phyloP scores from a whole-genome alignment of 1,140 invertebrate genomes.

The Eupeodes corollae region DNA sequence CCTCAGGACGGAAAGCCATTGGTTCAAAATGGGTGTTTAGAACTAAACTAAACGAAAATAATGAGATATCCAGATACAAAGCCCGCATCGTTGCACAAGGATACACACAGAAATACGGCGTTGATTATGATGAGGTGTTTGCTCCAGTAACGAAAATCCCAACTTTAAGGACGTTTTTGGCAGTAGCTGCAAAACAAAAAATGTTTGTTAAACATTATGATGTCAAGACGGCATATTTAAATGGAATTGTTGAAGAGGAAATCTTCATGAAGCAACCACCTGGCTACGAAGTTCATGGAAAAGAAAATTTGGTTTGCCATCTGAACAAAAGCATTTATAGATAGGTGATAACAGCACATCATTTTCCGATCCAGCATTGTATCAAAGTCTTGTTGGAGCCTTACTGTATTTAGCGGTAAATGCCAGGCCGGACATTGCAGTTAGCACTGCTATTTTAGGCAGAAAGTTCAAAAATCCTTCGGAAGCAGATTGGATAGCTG shows the following conservation, averaged over 20 bases:
- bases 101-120: slow-evolving; percentile 10
- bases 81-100: slow-evolving; percentile 31
- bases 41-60: slow-evolving; percentile 7
- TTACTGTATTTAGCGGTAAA: too few species aligned
- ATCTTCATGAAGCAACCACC: slow-evolving; percentile 26
- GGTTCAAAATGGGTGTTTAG: slow-evolving; percentile 16
- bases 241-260: slow-evolving; percentile 34
- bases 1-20: slow-evolving; percentile 8
- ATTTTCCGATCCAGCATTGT: too few species aligned
- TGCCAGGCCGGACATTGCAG: too few species aligned
- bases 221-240: slow-evolving; percentile 34
- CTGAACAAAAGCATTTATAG: too few species aligned
- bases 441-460: too few species aligned
- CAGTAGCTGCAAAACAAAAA: slow-evolving; percentile 7
- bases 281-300: slow-evolving; percentile 4
- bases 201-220: slow-evolving; percentile 18
- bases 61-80: background rate
- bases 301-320: too few species aligned
- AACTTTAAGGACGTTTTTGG: slow-evolving; percentile 16
- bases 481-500: too few species aligned
- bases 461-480: too few species aligned
- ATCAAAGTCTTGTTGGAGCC: too few species aligned
- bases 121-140: background rate
- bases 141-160: slow-evolving; percentile 8
- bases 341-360: too few species aligned